Evolutionary conservation across 30 jellyfish, hydroid and myxozoan genomes (phyloP), one percentile per base, ranked within the genome.

Genomic region (Aurelia coerulea): DNA sequence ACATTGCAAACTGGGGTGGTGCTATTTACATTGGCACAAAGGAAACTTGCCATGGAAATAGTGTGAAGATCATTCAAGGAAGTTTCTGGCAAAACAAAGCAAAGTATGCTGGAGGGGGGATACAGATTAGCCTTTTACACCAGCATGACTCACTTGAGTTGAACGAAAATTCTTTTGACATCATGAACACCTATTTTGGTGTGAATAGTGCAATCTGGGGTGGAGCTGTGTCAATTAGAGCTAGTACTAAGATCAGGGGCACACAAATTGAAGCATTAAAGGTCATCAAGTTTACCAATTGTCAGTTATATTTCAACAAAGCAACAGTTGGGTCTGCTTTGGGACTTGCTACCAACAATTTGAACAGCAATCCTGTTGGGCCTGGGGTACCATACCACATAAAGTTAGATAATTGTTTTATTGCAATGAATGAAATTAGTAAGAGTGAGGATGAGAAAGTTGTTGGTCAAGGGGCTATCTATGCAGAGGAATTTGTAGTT

Each of bases 291-390:
- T 73, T 92, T 39, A n/a, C 39, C 32, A 15, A 33, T n/a, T 83
- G 90, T 35, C 59, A 29, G 29, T 92, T 92, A 37, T 76, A 5
- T 2, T 31, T 31, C 31, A 92, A 92, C 72, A 18, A 13, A 0
- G 98, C 96, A 9, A 92, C 98, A 33, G 94, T 92, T 33, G 98
- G 98, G 4, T 78, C 91, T 51, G 98, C 98, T 2, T 12, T 92
- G 32, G 98, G 91, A 16, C 49, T 81, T 19, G 76, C 96, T 2
- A 84, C 98, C 49, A 65, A 86, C 16, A 87, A 83, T 62, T 32
- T 85, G 65, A 81, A 85, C 63, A 15, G 10, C n/a, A 62, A 59
- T 41, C 78, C 89, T 2, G 56, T 92, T 35, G 95, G 96, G 29
- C 78, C 93, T 46, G 98, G 96, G 1, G 71, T 80, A 29, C 54